A percentile compares a stretch with the other conserved stretches of the same genome.
Evolutionary conservation across 2,888 invertebrate genomes (phyloP).

Genomic region (Drosophila rellima): DNA sequence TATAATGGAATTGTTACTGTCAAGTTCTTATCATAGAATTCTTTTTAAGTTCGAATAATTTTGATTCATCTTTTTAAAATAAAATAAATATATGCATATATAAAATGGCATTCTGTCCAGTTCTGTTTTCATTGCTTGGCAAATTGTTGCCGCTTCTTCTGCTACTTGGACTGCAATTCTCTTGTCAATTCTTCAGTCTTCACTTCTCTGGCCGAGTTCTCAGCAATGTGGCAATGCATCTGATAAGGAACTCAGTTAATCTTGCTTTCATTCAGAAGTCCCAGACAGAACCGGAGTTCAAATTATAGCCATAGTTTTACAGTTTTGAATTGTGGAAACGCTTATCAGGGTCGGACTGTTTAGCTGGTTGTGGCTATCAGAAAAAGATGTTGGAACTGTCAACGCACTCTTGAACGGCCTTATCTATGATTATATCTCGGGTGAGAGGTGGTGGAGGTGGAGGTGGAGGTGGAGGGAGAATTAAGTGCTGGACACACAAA

Average conservation of each 20-base stretch:
- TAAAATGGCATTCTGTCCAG: too few relatives aligned
- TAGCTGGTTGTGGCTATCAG: constrained; percentile 22
- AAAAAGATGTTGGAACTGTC: constrained; percentile 42
- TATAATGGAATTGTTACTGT: too few relatives aligned
- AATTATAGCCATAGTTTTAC: constrained; percentile 3
- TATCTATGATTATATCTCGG: constrained; percentile 39
- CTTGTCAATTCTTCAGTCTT: background rate
- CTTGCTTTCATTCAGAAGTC: constrained; percentile 7
- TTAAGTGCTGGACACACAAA: constrained; percentile 9
- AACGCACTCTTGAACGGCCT: constrained; percentile 49
- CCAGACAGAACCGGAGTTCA: background rate
- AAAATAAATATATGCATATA: too few relatives aligned
- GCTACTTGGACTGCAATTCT: background rate
- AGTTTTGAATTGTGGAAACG: constrained; percentile 7
- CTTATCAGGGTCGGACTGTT: constrained; percentile 29
- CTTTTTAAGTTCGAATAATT: too few relatives aligned
- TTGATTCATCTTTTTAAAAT: too few relatives aligned
- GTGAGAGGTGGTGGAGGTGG: background rate
- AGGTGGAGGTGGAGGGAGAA: background rate
- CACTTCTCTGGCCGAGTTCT: background rate
- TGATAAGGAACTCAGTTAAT: constrained; percentile 3
- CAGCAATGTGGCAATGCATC: constrained; percentile 12
- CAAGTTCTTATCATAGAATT: too few relatives aligned
- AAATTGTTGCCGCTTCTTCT: too few relatives aligned
- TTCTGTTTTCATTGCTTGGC: too few relatives aligned